Conservation (phyloP, 2,888 invertebrate genomes). For the Blastobasis adustella region DNA sequence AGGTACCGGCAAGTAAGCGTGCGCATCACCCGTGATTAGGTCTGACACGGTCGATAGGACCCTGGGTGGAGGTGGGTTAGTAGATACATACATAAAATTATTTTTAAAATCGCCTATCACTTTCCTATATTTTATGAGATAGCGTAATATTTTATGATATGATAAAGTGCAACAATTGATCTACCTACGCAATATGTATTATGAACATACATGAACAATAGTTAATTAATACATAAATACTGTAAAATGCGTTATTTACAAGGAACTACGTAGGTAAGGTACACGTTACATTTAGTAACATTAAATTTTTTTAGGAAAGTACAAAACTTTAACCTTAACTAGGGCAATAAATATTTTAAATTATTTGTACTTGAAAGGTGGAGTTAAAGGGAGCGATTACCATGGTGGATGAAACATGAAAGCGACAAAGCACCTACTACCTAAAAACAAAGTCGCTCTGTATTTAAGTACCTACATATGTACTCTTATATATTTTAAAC, state of each 20-base stretch:
- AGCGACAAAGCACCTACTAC: not conserved
- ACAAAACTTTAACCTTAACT: constrained; percentile 7
- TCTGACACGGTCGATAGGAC: too few relatives aligned
- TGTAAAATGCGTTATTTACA: not conserved
- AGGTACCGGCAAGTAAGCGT: too few relatives aligned
- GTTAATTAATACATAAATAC: not conserved
- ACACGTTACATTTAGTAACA: not conserved
- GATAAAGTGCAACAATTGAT: constrained; percentile 6
- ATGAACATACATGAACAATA: not conserved
- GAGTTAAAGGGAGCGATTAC: too few relatives aligned
- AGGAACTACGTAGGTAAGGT: not conserved
- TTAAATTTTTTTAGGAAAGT: constrained; percentile 8
- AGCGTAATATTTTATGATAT: not conserved
- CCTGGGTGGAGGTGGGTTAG: too few relatives aligned
- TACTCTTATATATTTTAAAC: too few relatives aligned
- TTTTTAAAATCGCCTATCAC: not conserved
- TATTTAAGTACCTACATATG: too few relatives aligned
- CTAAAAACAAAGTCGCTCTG: too few relatives aligned
- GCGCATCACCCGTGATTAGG: too few relatives aligned
- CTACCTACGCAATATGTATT: constrained; percentile 21
- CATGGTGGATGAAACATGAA: not conserved
- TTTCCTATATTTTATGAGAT: too few relatives aligned
- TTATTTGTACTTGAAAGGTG: constrained; percentile 41
- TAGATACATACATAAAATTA: too few relatives aligned
- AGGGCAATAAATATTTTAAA: constrained; percentile 15